Conservation (phyloP, 2,888 invertebrate genomes). For the Thumatha senex region DNA sequence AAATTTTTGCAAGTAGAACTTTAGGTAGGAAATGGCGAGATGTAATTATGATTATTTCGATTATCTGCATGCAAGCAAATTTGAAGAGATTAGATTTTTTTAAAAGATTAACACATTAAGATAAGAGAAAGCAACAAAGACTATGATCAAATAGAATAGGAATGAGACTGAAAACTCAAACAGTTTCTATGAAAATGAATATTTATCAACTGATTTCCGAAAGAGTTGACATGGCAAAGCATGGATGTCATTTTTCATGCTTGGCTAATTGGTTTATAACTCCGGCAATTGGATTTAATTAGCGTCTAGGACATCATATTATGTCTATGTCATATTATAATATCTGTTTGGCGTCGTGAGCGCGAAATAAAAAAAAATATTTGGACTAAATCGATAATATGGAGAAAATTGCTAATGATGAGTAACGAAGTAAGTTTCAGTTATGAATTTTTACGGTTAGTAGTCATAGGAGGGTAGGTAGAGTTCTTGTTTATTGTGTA, state of each 20-base stretch:
- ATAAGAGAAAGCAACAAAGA: neutral
- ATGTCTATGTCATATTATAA: too few species aligned
- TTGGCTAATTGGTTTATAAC: too few species aligned
- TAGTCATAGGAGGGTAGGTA: neutral
- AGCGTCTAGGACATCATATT: too few species aligned
- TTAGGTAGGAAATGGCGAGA: conserved; percentile 18
- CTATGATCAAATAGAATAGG: neutral
- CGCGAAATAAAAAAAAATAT: too few species aligned
- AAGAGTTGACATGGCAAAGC: too few species aligned
- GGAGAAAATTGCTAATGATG: neutral
- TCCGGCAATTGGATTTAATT: too few species aligned
- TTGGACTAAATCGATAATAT: neutral
- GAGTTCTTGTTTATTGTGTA: too few species aligned
- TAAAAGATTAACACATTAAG: conserved; percentile 9
- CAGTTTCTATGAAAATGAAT: too few species aligned
- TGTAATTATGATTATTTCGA: conserved; percentile 23
- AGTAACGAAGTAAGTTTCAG: conserved; percentile 1
- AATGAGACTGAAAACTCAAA: too few species aligned
- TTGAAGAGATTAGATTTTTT: conserved; percentile 9
- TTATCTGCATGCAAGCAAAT: conserved; percentile 23
- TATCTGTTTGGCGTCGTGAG: too few species aligned
- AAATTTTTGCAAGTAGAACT: conserved; percentile 26
- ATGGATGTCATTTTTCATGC: too few species aligned
- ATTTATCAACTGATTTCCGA: too few species aligned
- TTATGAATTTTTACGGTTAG: neutral